These are phyloP conservation scores for Tarsius wallacei DNA, from an alignment of 2,797 vertebrate species.

Conservation along the genomic window DNA sequence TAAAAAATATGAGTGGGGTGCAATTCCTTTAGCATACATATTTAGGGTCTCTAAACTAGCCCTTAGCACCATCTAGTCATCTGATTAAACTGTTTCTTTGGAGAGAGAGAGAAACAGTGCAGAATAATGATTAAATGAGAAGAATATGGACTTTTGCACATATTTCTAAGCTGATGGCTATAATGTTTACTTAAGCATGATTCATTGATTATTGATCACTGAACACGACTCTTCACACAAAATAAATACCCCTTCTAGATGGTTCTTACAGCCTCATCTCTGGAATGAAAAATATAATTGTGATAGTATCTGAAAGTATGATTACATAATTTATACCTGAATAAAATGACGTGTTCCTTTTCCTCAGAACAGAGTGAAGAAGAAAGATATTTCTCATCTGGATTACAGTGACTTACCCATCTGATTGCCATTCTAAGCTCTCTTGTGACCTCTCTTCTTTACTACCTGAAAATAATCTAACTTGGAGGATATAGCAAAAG, in stretches of 20 bases:
- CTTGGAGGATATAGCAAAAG: background rate
- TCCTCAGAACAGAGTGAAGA: slow-evolving; percentile 32
- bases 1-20: too few species aligned
- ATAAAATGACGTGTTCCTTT: background rate
- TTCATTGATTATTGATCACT: background rate
- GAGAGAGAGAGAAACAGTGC: background rate
- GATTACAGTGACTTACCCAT: background rate
- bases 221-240: background rate
- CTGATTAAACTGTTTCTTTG: slow-evolving; percentile 15
- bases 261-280: background rate
- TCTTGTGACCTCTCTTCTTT: background rate
- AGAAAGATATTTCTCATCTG: background rate
- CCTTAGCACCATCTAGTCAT: background rate
- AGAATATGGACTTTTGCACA: background rate
- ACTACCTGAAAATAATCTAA: background rate
- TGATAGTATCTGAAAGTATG: background rate
- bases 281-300: background rate
- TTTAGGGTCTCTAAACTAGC: background rate
- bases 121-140: background rate
- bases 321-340: background rate
- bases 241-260: background rate
- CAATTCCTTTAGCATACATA: background rate
- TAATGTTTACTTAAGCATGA: background rate
- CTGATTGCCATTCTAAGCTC: background rate
- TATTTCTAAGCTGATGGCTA: background rate